Evolutionary conservation across 2,113 vertebrate genomes (phyloP).

Genomic region (Tychaedon coryphoeus): DNA sequence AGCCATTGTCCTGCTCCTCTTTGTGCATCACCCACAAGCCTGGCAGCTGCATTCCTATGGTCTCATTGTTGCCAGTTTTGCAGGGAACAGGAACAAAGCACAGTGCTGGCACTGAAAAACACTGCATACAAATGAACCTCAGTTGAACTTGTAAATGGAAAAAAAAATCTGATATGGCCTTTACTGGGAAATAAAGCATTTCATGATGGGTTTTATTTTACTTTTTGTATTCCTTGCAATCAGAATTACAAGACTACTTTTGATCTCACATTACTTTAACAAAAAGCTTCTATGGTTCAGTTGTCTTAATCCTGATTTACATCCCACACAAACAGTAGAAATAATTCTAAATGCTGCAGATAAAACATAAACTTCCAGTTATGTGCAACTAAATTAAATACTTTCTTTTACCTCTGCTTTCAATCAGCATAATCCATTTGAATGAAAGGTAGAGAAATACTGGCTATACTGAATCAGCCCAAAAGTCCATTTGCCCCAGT

Average conservation of each 20-base stretch:
- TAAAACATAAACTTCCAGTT: neutral
- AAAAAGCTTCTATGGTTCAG: neutral
- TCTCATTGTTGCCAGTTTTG: constrained; percentile 22
- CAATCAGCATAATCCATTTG: neutral
- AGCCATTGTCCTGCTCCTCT: neutral
- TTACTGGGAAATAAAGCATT: neutral
- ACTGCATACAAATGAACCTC: neutral
- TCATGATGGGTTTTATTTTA: neutral
- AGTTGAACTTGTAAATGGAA: constrained; percentile 1
- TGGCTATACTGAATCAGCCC: neutral
- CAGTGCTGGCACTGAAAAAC: constrained; percentile 19
- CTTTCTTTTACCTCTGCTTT: neutral
- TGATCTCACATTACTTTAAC: neutral
- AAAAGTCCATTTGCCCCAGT: neutral
- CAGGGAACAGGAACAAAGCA: constrained; percentile 41
- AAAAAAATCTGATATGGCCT: neutral
- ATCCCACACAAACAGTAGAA: neutral
- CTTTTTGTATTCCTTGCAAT: neutral
- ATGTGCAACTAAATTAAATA: neutral
- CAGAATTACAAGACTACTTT: neutral
- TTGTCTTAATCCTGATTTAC: neutral
- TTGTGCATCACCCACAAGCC: neutral
- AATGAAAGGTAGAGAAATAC: neutral
- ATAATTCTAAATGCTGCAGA: neutral
- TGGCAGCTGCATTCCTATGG: constrained; percentile 34